Percentiles rank a stretch among this genome's conserved stretches.
phyloP scores from a whole-genome alignment of 1,140 invertebrate species.

The Zaprionus africanus region DNA sequence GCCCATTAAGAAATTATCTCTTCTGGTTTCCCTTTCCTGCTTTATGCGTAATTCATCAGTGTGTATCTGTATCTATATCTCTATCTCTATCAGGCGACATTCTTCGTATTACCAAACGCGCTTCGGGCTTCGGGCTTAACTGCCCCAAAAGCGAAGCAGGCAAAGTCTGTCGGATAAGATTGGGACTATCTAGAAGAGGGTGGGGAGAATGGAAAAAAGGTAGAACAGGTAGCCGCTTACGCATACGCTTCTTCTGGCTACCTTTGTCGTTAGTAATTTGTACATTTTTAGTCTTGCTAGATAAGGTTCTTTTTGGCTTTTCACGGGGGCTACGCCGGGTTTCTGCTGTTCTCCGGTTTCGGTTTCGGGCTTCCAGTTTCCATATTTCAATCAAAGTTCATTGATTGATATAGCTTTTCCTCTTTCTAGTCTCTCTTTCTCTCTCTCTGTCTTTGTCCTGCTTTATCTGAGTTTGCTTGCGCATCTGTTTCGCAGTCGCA shows the following conservation, averaged over 20 bases:
- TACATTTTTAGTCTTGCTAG: conserved; percentile 6
- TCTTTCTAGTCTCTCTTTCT: background rate
- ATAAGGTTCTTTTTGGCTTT: background rate
- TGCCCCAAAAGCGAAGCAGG: background rate
- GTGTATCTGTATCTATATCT: background rate
- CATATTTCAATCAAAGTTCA: conserved; percentile 6
- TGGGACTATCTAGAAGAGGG: background rate
- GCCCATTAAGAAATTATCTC: background rate
- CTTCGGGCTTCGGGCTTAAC: background rate
- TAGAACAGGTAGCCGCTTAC: background rate
- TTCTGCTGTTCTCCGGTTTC: background rate
- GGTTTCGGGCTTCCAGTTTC: background rate
- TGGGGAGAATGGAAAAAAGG: background rate
- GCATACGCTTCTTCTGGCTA: background rate
- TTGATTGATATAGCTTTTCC: conserved; percentile 11
- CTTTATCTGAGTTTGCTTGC: background rate
- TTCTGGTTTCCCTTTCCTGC: background rate
- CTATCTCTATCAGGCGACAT: background rate
- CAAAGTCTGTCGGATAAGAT: conserved; percentile 4
- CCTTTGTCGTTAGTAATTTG: conserved; percentile 6
- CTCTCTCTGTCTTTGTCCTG: background rate
- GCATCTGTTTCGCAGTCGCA: conserved; percentile 3
- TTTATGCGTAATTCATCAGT: conserved; percentile 1
- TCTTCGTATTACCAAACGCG: background rate
- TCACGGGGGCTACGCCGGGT: background rate